Conservation (phyloP, 2,888 invertebrate species). For the Belgica antarctica region DNA sequence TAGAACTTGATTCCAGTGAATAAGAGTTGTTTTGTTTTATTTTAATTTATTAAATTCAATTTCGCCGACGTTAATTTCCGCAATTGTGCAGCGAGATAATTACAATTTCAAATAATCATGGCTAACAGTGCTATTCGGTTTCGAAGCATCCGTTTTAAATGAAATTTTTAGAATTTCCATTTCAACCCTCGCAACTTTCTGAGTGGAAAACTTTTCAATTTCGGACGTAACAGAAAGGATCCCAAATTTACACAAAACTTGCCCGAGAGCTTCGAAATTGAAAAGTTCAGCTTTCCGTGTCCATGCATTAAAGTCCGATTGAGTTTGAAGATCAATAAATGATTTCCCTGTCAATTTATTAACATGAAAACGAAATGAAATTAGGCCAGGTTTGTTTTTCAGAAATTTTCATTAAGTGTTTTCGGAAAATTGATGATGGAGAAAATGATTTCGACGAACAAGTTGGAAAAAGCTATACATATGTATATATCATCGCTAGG, state of each 20-base stretch:
- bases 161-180: not conserved
- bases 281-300: not conserved
- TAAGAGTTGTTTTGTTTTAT: not conserved
- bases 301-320: not conserved
- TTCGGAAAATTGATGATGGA: no score
- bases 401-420: no score
- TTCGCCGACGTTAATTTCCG: constrained; percentile 11
- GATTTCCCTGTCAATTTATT: constrained; percentile 1
- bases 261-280: no score
- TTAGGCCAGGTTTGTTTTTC: constrained; percentile 2
- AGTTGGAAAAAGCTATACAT: no score
- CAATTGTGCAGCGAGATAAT: not conserved
- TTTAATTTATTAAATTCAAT: not conserved
- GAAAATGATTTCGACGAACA: no score
- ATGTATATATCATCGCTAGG: no score
- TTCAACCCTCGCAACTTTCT: not conserved
- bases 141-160: not conserved
- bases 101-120: not conserved
- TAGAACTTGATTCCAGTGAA: not conserved
- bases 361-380: not conserved
- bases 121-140: not conserved
- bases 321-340: not conserved
- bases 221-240: not conserved
- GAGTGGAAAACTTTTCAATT: not conserved
- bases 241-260: not conserved